phyloP scores from a whole-genome alignment of 2,113 vertebrate species.

The Gavia stellata region DNA sequence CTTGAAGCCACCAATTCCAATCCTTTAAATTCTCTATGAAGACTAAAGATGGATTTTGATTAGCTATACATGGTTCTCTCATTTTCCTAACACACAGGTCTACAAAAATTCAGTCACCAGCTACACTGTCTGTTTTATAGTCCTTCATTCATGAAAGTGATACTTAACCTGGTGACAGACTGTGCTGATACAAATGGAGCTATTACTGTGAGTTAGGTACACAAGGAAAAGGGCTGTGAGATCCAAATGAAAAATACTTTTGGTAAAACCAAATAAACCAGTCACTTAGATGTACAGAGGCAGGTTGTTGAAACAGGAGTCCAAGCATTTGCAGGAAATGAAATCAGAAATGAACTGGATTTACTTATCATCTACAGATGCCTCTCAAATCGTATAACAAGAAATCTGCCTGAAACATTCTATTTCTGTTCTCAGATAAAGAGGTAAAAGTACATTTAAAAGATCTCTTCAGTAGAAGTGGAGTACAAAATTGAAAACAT shows the following conservation, averaged over 20 bases:
- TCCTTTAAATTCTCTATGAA: background rate
- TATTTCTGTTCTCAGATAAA: constrained; percentile 19
- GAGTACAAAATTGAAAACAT: constrained; percentile 23
- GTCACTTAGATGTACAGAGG: background rate
- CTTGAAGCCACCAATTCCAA: background rate
- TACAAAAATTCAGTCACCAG: background rate
- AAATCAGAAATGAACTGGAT: constrained; percentile 9
- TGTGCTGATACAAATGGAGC: background rate
- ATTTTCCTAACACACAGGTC: background rate
- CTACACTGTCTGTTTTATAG: background rate
- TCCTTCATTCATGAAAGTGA: background rate
- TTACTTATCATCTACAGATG: background rate
- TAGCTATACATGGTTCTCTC: background rate
- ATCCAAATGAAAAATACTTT: background rate
- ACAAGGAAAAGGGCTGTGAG: background rate
- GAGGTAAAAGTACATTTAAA: background rate
- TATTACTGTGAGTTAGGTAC: background rate
- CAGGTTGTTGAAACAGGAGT: constrained; percentile 10
- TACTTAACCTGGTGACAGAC: background rate
- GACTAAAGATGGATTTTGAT: background rate
- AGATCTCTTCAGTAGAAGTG: background rate
- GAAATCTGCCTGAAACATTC: background rate
- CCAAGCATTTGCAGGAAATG: background rate
- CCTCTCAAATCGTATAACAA: background rate
- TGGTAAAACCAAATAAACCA: background rate